Base-by-base conservation (phyloP, 1,140 invertebrate species). In the Eriosoma lanigerum region DNA sequence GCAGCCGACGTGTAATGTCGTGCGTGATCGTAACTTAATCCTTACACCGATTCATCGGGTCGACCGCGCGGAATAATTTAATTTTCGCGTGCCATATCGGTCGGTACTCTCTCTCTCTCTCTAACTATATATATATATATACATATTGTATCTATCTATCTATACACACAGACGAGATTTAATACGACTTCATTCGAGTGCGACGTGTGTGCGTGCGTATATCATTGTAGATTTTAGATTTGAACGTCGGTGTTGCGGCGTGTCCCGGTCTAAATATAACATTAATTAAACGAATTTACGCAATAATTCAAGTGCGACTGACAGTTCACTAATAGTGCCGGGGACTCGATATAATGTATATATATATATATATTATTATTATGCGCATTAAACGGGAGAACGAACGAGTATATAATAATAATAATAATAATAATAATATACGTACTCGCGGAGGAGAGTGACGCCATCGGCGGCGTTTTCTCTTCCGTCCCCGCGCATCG, bases 261-360 rank as follows among this genome's bases (percentile, higher is more conserved):
- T 62, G 75, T 78, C 52, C 75, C 54, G 56, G 38, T 38, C 75
- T 62, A 78, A 78, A 78, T 62, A 78, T 60, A 78, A 78, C 75
- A 62, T 78, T 78, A 78, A 78, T 78, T 78, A 78, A 78, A 78
- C 75, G 75, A 78, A 78, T 78, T 78, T 62, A 58, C 54, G 75
- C 75, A 46, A 78, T 78, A 78, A 78, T 78, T 78, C 75, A 78
- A 78, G 75, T 78, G 75, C 75, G 75, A 78, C 75, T 78, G 75
- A 78, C 75, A 78, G 75, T 78, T 78, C 75, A 78, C 75, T 78
- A 78, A 78, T 78, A 78, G 75, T 48, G 75, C 56, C 75, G 56
- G 75, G 75, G 32, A 76, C 56, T 62, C 75, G 75, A 76, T 76
- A 76, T 58, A n/a, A 19, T 54, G 17, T 56, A n/a, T 50, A 50